Base-by-base conservation (phyloP, 2,113 vertebrate genomes). In the Cnemophilus loriae region DNA sequence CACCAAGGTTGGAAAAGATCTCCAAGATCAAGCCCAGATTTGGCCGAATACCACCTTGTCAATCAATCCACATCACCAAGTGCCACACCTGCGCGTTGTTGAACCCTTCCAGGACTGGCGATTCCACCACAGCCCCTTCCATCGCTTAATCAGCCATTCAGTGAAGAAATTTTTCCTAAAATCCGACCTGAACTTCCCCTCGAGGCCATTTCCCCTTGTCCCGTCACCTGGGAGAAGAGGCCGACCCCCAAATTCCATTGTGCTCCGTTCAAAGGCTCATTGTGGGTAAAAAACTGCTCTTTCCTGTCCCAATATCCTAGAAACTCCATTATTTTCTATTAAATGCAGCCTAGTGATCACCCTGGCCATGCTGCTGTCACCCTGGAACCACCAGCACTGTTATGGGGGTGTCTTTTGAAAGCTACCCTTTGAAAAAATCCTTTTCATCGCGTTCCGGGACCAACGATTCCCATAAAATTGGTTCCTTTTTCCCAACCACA, bases 161-260 rank as follows among this genome's bases (percentile, higher is more conserved):
- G 37, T 7, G 37, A 30, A 53, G 33, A 28, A 47, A 9, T 24
- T 9, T n/a, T 21, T 21, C 74, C 65, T 26, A 17, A 64, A 73
- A 32, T 42, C 67, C 75, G 49, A 3, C 42, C 67, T 15, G 21
- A 64, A 32, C 32, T 14, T 64, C 18, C 21, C 50, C 35, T 9
- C 56, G 85, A 56, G 50, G 67, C 26, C 21, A 7, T 16, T 49
- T 71, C 1, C 5, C 49, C 21, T 32, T 27, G 5, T 35, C 16
- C 13, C 17, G 1, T 32, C 49, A 10, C 26, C 35, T 26, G 32
- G 57, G 35, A 27, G 50, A 42, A 37, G 33, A 52, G 11, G 13
- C 18, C 0, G 0, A 7, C 4, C 28, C 20, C 16, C 19, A 75
- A 53, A 60, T 41, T 39, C 47, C 44, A 6, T 4, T 5, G 13